These are phyloP conservation scores for Bombyx mori DNA, from an alignment of 1,140 invertebrate species.

Conservation along the genomic window ASM3026992v2 NC_085115.1:13266001-13266500, in stretches of 20 bases:
- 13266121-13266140: constrained; percentile 30
- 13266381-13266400: no score
- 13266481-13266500: no score
- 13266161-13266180: constrained; percentile 59
- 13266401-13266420: no score
- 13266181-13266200: constrained; percentile 57
- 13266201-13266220: constrained; percentile 40
- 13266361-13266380: no score
- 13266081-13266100: constrained; percentile 69
- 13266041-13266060: constrained; percentile 34
- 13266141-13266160: constrained; percentile 28
- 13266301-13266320: constrained; percentile 6
- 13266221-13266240: constrained; percentile 8
- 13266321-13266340: not conserved
- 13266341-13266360: not conserved
- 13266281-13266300: constrained; percentile 24
- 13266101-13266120: constrained; percentile 38
- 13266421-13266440: no score
- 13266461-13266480: no score
- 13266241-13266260: constrained; percentile 18
- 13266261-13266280: constrained; percentile 23
- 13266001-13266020: constrained; percentile 45
- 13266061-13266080: constrained; percentile 49
- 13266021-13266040: constrained; percentile 52
- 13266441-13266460: no score